phyloP scores from a whole-genome alignment of 2,888 invertebrate genomes.

The Callosobruchus maculatus region DNA sequence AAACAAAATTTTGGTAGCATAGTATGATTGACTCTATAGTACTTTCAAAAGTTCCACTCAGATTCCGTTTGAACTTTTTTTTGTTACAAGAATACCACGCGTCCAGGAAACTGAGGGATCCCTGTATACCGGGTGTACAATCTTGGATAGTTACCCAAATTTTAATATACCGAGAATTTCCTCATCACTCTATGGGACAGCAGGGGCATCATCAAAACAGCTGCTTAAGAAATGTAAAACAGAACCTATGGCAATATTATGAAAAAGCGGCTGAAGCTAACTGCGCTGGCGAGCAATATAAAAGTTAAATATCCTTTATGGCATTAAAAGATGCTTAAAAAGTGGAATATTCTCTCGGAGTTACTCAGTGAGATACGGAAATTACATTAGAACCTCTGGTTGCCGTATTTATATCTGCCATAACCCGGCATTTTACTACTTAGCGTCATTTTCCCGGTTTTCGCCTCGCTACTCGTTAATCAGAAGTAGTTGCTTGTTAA shows the following conservation, averaged over 20 bases:
- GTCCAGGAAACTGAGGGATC: too few species aligned
- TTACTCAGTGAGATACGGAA: conserved; percentile 9
- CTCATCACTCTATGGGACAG: too few species aligned
- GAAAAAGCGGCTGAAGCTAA: conserved; percentile 11
- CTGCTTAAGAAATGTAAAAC: neutral
- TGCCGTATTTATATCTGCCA: conserved; percentile 26
- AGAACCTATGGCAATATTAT: neutral
- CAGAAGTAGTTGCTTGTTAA: neutral
- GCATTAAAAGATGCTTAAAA: conserved; percentile 9
- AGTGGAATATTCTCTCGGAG: conserved; percentile 1
- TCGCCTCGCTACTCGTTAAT: neutral
- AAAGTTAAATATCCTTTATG: conserved; percentile 34
- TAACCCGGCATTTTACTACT: conserved; percentile 27
- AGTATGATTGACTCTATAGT: too few species aligned
- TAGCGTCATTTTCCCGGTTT: conserved; percentile 19
- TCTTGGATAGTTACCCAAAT: too few species aligned
- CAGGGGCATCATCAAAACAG: neutral
- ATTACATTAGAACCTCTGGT: conserved; percentile 26
- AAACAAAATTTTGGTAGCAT: too few species aligned
- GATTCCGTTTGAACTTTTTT: too few species aligned
- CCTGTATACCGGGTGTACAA: too few species aligned
- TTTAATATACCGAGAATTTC: too few species aligned
- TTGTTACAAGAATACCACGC: too few species aligned
- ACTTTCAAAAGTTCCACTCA: too few species aligned
- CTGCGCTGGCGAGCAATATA: conserved; percentile 5